A percentile compares a stretch with the other conserved stretches of the same genome.
phyloP scores from a whole-genome alignment of 2,888 invertebrate genomes.

The Oscheius onirici region DNA sequence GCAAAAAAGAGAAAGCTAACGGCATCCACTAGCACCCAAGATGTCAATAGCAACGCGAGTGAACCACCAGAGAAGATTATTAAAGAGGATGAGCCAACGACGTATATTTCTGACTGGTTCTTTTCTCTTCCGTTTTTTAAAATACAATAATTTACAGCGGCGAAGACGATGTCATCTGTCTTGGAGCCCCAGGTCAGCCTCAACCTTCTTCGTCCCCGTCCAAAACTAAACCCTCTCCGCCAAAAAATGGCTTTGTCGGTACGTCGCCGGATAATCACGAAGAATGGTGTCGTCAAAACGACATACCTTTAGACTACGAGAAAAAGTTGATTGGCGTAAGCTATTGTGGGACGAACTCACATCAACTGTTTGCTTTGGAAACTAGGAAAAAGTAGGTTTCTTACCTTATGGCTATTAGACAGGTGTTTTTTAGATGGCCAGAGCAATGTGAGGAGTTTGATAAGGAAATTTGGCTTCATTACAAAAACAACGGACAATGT shows the following conservation, averaged over 20 bases:
- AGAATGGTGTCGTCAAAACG: background rate
- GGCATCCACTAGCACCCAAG: background rate
- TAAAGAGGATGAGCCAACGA: too few species aligned
- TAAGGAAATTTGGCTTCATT: constrained; percentile 26
- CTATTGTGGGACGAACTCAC: background rate
- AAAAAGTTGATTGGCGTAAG: constrained; percentile 16
- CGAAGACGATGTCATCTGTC: background rate
- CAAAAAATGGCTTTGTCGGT: background rate
- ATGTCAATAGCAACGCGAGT: too few species aligned
- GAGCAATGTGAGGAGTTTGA: background rate
- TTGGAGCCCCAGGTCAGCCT: background rate
- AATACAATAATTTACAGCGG: too few species aligned
- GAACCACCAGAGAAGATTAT: too few species aligned
- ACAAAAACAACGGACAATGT: constrained; percentile 26
- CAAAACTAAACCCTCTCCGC: too few species aligned
- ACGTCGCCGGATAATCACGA: background rate
- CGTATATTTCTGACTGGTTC: too few species aligned
- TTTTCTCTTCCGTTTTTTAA: too few species aligned
- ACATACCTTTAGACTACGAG: constrained; percentile 24
- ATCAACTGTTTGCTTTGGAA: background rate
- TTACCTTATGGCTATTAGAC: background rate
- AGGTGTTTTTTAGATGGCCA: background rate
- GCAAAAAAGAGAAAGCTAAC: background rate
- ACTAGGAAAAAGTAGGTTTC: constrained; percentile 7
- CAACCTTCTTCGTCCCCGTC: background rate